phyloP scores from a whole-genome alignment of 2,797 vertebrate species.

The Erithacus rubecula region DNA sequence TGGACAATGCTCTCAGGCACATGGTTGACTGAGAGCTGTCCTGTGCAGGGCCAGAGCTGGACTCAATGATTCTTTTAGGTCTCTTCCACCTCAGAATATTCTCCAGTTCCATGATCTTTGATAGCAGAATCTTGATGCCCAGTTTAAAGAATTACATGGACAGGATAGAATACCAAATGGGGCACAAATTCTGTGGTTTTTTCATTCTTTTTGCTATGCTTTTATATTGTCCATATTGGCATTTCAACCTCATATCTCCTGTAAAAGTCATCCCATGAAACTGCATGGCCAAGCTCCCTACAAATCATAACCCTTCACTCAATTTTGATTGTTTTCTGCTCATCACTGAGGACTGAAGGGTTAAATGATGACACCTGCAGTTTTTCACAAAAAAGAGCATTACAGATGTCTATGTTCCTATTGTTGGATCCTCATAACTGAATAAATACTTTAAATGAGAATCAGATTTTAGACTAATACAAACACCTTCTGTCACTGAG shows the following conservation, averaged over 20 bases:
- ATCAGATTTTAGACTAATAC: not conserved
- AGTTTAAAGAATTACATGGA: not conserved
- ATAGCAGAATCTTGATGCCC: not conserved
- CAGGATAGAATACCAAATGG: not conserved
- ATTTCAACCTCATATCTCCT: not conserved
- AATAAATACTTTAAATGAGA: not conserved
- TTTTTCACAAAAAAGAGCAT: not conserved
- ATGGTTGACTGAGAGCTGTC: not conserved
- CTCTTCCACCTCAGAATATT: not conserved
- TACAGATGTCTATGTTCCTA: not conserved
- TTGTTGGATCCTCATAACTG: not conserved
- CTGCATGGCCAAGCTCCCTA: not conserved
- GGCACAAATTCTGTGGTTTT: not conserved
- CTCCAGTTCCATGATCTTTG: not conserved
- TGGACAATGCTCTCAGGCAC: not conserved
- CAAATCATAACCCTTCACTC: not conserved
- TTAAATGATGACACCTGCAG: not conserved
- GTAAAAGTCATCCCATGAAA: not conserved
- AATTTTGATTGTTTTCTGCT: not conserved
- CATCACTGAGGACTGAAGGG: fast-evolving
- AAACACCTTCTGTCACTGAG: not conserved
- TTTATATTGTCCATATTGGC: not conserved
- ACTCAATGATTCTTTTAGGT: not conserved
- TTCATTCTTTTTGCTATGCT: not conserved
- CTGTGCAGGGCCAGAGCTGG: too few species aligned